Evolutionary conservation across 1,140 invertebrate species (phyloP), one percentile per base, ranked within the genome.

Genomic region (Drosophila erecta): DNA sequence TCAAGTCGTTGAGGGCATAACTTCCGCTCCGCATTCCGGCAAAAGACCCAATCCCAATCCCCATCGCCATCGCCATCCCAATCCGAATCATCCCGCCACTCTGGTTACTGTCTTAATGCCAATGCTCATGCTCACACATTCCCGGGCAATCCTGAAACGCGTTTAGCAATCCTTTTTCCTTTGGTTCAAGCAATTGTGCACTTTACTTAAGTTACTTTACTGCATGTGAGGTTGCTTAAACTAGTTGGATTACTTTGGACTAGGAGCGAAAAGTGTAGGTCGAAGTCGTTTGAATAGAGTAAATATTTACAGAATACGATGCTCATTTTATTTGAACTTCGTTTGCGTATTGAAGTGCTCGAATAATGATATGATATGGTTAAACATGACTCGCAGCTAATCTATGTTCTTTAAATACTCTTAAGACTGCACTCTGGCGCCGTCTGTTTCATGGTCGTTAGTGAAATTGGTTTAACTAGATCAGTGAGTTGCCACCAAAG

Each of bases 1-100:
- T 87, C 83, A 89, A 86, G 83, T 86, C 83, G 83, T 87, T 86
- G 83, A 81, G 79, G 76, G 83, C 83, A 86, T 87, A 87, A 83
- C 83, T 86, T 87, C 83, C 81, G 81, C 73, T 70, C 33, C 50
- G 40, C 65, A 72, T 67, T 50, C 50, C 55, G 41, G 35, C 30
- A 47, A 33, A 44, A 43, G 57, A 61, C 22, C 15, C 35, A 65
- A 44, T 40, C 38, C 37, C 14, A 2, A 5, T 38, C 40, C 14
- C 7, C 22, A 24, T 5, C 22, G 0, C 22, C 22, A 24, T 24
- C 22, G 4, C 4, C 4, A 24, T 38, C n/a, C 37, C n/a, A 15
- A 41, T 41, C 17, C 15, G 27, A 58, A 35, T 38, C 22, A 70
- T 60, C 35, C 55, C 37, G 40, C 35, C 56, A 35, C 43, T 47